phyloP scores from a whole-genome alignment of 2,113 vertebrate species.

The Nesogale talazaci region DNA sequence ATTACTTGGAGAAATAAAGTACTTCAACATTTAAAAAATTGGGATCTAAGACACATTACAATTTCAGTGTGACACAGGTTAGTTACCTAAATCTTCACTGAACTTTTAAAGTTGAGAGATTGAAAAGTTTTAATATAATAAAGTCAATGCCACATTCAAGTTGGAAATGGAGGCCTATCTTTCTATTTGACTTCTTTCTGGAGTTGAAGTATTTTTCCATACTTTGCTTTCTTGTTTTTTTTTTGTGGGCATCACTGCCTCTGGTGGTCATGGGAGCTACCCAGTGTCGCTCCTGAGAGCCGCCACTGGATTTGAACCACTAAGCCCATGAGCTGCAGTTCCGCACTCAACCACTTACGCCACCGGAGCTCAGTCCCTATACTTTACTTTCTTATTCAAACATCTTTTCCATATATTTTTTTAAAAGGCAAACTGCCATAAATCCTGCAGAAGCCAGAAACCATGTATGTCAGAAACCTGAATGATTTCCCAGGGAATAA shows the following conservation, averaged over 20 bases:
- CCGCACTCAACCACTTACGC: too few species aligned
- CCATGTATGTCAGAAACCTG: background rate
- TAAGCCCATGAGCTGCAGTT: too few species aligned
- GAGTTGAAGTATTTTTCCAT: slow-evolving; percentile 18
- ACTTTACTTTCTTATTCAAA: slow-evolving; percentile 40
- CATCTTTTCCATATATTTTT: background rate
- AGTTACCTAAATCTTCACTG: background rate
- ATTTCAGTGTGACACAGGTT: slow-evolving; percentile 34
- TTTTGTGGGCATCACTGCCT: too few species aligned
- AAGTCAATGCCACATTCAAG: slow-evolving; percentile 56
- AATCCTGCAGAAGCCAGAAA: background rate
- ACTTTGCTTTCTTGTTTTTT: slow-evolving; percentile 15
- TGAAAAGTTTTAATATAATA: slow-evolving; percentile 38
- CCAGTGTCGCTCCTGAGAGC: too few species aligned
- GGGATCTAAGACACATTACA: slow-evolving; percentile 16
- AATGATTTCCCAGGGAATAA: background rate
- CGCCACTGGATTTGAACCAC: too few species aligned
- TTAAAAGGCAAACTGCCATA: background rate
- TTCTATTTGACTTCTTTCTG: slow-evolving; percentile 35
- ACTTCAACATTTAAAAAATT: slow-evolving; percentile 44
- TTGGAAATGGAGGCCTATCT: slow-evolving; percentile 58
- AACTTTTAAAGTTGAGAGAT: slow-evolving; percentile 45
- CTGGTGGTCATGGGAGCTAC: too few species aligned
- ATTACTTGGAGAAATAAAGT: slow-evolving; percentile 45
- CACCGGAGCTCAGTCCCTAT: too few species aligned